Evolutionary conservation across 2,113 vertebrate species (phyloP).

Genomic region (Leptobrachium leishanense): DNA sequence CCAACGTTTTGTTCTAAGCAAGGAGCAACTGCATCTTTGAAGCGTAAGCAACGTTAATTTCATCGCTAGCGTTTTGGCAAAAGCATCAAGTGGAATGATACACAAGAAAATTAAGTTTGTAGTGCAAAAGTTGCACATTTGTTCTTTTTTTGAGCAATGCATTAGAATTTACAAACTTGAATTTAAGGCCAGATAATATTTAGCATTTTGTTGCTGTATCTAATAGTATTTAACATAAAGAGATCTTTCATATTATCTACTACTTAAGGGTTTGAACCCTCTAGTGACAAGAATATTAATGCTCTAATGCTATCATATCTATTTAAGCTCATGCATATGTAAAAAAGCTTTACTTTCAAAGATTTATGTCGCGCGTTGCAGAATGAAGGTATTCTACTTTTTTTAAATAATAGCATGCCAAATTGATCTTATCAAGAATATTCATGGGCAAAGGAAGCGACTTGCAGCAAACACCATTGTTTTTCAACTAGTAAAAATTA

Average conservation of each 20-base stretch:
- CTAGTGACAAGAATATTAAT: slow-evolving; percentile 99
- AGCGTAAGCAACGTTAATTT: too few relatives aligned
- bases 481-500: background rate
- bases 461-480: slow-evolving; percentile 11
- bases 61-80: too few relatives aligned
- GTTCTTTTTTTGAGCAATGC: too few relatives aligned
- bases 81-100: too few relatives aligned
- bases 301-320: slow-evolving; percentile 98
- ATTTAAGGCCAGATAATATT: slow-evolving; percentile 44
- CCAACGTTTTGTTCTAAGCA: slow-evolving; percentile 8
- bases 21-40: too few relatives aligned
- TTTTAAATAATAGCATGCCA: slow-evolving; percentile 98
- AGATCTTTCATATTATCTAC: slow-evolving; percentile 89
- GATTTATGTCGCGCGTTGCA: slow-evolving; percentile 99
- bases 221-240: slow-evolving; percentile 90
- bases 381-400: slow-evolving; percentile 98
- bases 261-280: slow-evolving; percentile 98
- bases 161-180: slow-evolving; percentile 5
- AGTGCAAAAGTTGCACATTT: too few relatives aligned
- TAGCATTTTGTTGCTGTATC: slow-evolving; percentile 75
- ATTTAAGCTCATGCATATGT: slow-evolving; percentile 99
- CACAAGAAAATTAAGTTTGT: too few relatives aligned
- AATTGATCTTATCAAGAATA: slow-evolving; percentile 96
- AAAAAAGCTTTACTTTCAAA: slow-evolving; percentile 97
- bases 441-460: slow-evolving; percentile 71